Evolutionary conservation across 2,888 invertebrate genomes (phyloP).

Genomic region (Asteroscopus sphinx): DNA sequence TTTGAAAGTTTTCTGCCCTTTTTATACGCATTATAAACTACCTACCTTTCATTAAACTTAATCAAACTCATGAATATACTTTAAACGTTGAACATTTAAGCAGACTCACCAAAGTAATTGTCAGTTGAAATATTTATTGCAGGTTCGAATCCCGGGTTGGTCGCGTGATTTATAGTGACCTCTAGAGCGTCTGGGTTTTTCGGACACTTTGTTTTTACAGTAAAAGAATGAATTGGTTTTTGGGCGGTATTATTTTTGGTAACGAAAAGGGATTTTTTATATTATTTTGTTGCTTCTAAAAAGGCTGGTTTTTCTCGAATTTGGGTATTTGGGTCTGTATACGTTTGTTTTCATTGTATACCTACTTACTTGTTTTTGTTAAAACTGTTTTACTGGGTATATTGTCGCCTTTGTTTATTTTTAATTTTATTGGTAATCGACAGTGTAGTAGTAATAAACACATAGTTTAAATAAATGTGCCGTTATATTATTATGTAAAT

Average conservation of each 20-base stretch:
- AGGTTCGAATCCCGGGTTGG: constrained; percentile 61
- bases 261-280: constrained; percentile 26
- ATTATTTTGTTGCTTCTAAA: constrained; percentile 21
- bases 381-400: too few relatives aligned
- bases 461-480: too few relatives aligned
- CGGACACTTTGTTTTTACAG: constrained; percentile 51
- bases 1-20: constrained; percentile 5
- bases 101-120: constrained; percentile 66
- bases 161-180: constrained; percentile 65
- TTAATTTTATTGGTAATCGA: too few relatives aligned
- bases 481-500: too few relatives aligned
- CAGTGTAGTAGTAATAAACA: too few relatives aligned
- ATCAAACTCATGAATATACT: constrained; percentile 35
- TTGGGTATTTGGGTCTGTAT: constrained; percentile 13
- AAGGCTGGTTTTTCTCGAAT: constrained; percentile 2
- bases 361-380: too few relatives aligned
- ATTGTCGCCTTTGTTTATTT: background rate
- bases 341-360: too few relatives aligned
- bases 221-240: constrained; percentile 50
- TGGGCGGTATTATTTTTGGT: constrained; percentile 27
- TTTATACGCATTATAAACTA: background rate
- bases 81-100: constrained; percentile 39
- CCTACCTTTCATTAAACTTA: constrained; percentile 16
- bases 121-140: constrained; percentile 76
- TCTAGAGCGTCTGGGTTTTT: constrained; percentile 29